Base-by-base conservation (phyloP, 2,888 invertebrate species). In the Metopia argyrocephala region DNA sequence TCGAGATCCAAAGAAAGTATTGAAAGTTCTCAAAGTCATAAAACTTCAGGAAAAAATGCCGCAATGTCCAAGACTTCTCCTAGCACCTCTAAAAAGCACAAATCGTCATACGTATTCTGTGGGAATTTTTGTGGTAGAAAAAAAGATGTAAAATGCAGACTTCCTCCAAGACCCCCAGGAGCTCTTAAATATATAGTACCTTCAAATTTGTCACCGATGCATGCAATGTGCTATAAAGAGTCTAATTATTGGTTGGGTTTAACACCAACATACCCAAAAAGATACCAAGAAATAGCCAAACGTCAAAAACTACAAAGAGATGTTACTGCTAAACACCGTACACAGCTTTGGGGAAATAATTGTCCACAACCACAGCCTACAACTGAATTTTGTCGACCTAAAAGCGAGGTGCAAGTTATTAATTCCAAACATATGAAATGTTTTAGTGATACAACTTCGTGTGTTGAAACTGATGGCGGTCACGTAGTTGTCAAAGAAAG, bases 181-280 rank as follows among this genome's bases (percentile, higher is more conserved):
- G 61, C 59, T 1, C 15, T 23, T 15, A 31, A 7, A 5, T 61
- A 52, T 52, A 21, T 9, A 23, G 50, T 31, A 0, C 59, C 70
- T 2, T 7, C 21, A 6, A 12, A 38, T 21, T 27, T 62, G 9
- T 15, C 38, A 5, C 52, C 61, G 4, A 50, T 64, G 1, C 76
- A 76, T 45, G 31, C 57, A 15, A 54, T 27, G 2, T 80, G 76
- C 38, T 73, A 23, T 9, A 78, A 66, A 45, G 75, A 78, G 20
- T 61, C 78, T 5, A 2, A 23, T 5, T 57, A 71, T 21, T 70
- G 71, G 71, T n/a, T 50, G 7, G 66, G 65, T 21, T 54, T 64
- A 9, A 38, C 45, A 3, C 9, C 48, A 56, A 75, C 70, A 15
- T 62, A 71, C 50, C 70, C 78, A 3, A 31, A 18, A n/a, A 59